Evolutionary conservation across 2,888 invertebrate species (phyloP).

Genomic region (Anoncus sp.): DNA sequence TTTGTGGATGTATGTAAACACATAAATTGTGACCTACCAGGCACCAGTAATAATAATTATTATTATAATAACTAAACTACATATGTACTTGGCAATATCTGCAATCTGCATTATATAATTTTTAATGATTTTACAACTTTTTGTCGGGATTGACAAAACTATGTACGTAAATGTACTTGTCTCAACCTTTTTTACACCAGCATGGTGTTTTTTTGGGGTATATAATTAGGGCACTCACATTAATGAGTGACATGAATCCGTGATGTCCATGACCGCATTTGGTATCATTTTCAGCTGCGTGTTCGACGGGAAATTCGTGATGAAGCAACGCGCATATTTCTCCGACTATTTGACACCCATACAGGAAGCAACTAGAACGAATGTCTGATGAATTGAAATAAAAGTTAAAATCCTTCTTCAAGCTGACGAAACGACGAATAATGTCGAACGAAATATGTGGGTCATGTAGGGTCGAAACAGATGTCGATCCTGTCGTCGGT

Average conservation of each 20-base stretch:
- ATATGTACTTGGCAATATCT: no score
- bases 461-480: slow-evolving; percentile 43
- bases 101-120: no score
- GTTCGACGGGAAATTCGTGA: background rate
- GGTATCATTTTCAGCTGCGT: background rate
- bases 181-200: no score
- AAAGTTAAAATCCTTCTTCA: slow-evolving; percentile 2
- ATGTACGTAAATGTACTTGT: no score
- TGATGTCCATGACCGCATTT: background rate
- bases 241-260: background rate
- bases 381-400: slow-evolving; percentile 16
- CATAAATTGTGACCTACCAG: no score
- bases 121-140: no score
- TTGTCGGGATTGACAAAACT: no score
- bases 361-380: slow-evolving; percentile 6
- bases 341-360: slow-evolving; percentile 24
- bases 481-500: slow-evolving; percentile 46
- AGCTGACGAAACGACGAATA: slow-evolving; percentile 30
- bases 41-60: no score
- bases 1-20: no score
- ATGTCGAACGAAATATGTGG: slow-evolving; percentile 47
- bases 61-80: no score
- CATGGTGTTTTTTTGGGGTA: no score
- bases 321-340: background rate
- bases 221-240: background rate